Base-by-base conservation (phyloP, 2,113 vertebrate genomes). In the Apteryx owenii region DNA sequence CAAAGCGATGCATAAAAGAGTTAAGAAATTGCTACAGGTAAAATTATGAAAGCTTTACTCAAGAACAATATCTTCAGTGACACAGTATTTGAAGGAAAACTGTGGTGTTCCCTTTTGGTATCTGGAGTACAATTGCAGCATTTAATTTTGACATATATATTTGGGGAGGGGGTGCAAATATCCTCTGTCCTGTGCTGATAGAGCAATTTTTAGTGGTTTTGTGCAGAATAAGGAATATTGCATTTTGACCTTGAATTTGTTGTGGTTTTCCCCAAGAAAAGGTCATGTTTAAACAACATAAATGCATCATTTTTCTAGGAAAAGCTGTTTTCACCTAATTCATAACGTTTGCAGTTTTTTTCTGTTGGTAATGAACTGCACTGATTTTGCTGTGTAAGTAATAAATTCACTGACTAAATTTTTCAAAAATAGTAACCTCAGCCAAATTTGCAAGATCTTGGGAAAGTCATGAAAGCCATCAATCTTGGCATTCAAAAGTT, bases 251-350 rank as follows among this genome's bases (percentile, higher is more conserved):
- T 94, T 83, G 87, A 89, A 94, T 95, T 95, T 95, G 64, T 93
- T 91, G 81, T 77, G 87, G 62, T 88, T 96, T 95, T 94, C 36
- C 73, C 76, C 70, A 79, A 95, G 75, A 89, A 95, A 91, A 91
- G 18, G 51, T 78, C 78, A 38, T 22, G 69, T 90, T 95, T 75
- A 21, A 94, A 60, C 56, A 86, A 64, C 0, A 0, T 48, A 84
- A 94, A 90, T 65, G 61, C 79, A 90, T 78, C 72, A 64, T 95
- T 95, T 90, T 95, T 94, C 81, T 81, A 84, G 76, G 85, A 81
- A 93, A 93, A 95, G 50, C 89, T 93, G 85, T 96, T 97, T 94
- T 94, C 91, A 96, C 89, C 91, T 95, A 95, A 96, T 95, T 86
- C 91, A n/a, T 96, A 86, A 79, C 79, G 85, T 93, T 97, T 91